Evolutionary conservation across 2,797 vertebrate species (phyloP).

Genomic region (Leontocebus nigricollis): DNA sequence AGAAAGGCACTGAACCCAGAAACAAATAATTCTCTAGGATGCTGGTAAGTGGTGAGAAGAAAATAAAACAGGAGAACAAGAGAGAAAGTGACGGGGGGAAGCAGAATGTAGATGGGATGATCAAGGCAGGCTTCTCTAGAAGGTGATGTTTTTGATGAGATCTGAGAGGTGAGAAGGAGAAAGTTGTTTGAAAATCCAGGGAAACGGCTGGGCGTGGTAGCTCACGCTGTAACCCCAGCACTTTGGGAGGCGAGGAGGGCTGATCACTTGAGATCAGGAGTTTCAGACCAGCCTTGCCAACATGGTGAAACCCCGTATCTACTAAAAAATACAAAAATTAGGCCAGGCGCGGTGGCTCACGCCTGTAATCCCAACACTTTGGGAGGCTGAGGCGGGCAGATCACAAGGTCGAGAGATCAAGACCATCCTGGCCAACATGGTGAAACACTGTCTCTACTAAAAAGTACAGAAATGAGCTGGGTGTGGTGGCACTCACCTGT

Average conservation of each 20-base stretch:
- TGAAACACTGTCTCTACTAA: no score
- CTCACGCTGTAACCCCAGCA: background rate
- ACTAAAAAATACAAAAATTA: background rate
- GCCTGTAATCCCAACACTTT: no score
- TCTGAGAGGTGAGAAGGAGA: background rate
- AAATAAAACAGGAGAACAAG: background rate
- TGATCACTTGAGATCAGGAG: background rate
- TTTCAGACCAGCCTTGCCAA: background rate
- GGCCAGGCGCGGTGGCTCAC: no score
- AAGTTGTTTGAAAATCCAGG: background rate
- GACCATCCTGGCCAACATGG: no score
- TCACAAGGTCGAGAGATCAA: no score
- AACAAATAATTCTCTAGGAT: background rate
- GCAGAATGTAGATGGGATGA: no score
- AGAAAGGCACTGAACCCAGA: background rate
- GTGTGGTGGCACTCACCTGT: fast-evolving
- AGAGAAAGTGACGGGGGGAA: background rate
- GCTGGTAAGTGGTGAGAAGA: background rate
- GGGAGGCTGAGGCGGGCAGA: no score
- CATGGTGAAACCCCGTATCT: background rate
- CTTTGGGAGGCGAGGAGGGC: background rate
- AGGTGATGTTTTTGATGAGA: background rate
- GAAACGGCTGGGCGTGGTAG: background rate
- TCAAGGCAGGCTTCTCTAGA: background rate
- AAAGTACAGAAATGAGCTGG: no score